phyloP scores from a whole-genome alignment of 2,113 vertebrate species.

The Menura novaehollandiae region DNA sequence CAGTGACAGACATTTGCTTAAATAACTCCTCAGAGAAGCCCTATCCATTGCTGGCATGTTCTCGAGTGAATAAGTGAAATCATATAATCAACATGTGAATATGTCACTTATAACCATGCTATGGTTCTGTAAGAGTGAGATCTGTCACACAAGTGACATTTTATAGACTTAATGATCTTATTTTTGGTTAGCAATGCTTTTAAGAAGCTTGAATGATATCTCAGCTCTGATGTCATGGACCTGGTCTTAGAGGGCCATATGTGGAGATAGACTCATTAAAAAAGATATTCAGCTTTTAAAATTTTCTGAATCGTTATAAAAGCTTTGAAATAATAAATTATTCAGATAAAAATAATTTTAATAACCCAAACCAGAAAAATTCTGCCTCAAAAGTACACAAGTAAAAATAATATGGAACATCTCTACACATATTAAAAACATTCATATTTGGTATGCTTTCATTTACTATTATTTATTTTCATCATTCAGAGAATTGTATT shows the following conservation, averaged over 20 bases:
- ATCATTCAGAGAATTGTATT: background rate
- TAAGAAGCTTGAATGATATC: background rate
- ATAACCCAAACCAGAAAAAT: background rate
- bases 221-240: background rate
- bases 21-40: background rate
- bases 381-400: background rate
- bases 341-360: background rate
- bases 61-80: background rate
- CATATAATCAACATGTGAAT: background rate
- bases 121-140: background rate
- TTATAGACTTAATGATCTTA: background rate
- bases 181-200: background rate
- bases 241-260: background rate
- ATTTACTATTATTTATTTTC: slow-evolving; percentile 32
- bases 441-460: slow-evolving; percentile 5
- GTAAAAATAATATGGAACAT: background rate
- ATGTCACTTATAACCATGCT: background rate
- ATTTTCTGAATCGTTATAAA: background rate
- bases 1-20: background rate
- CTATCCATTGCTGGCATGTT: background rate
- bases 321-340: background rate
- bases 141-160: background rate
- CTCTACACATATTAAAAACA: background rate
- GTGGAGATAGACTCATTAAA: background rate
- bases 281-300: background rate